Evolutionary conservation across 2,797 vertebrate genomes (phyloP), one percentile per base, ranked within the genome.

Genomic region (Etheostoma perlongum): DNA sequence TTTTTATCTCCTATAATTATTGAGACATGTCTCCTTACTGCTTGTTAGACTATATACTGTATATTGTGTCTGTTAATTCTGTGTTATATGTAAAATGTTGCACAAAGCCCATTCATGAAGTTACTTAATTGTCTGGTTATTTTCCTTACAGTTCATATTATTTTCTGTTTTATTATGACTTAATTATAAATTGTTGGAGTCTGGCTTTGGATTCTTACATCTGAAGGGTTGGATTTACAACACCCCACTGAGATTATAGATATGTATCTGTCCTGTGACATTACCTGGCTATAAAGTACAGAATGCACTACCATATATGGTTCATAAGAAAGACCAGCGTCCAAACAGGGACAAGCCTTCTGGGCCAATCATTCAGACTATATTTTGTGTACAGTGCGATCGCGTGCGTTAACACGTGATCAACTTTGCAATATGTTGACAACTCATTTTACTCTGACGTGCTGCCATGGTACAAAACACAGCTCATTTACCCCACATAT

Each of bases 301-400:
- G 23, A 40, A 40, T 40, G 71, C 52, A 13, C 12, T 72, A 46
- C 46, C 36, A 49, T 58, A 59, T 74, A 67, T 54, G 72, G 76
- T 68, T 74, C 51, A 67, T 67, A 88, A 6, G 55, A 0, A 23
- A 77, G 68, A 74, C 21, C 74, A 33, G 53, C 19, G 27, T 46
- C 48, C 63, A 44, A 71, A 51, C 67, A 25, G 46, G 61, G 67
- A 78, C 63, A 73, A 44, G 62, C 59, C 69, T 63, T 62, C 14
- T 54, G 67, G 58, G 76, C 62, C 48, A 61, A 88, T 72, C 79
- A 74, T 67, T 75, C 33, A 49, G 25, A 74, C 36, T 72, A 69
- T 81, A 58, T 79, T 73, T 70, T 74, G 36, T 64, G 27, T 49
- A 44, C 52, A 30, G 52, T 61, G 30, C 8, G 12, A 53, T 18